These are phyloP conservation scores for Apaloderma vittatum DNA, from an alignment of 2,113 vertebrate genomes.

Conservation along the genomic window DNA sequence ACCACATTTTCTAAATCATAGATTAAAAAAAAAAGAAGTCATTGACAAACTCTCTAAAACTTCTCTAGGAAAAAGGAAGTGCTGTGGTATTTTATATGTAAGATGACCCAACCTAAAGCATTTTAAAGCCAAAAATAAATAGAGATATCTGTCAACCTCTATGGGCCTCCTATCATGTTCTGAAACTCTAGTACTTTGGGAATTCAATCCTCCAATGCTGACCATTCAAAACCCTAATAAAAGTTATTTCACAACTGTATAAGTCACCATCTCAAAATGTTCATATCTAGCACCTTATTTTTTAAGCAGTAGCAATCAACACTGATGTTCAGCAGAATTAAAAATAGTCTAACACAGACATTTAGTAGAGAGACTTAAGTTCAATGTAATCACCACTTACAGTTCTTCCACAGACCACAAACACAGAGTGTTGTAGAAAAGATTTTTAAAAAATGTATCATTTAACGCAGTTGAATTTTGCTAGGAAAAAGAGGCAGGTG, in stretches of 20 bases:
- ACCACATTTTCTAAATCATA: background rate
- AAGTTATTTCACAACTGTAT: background rate
- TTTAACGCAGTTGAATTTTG: background rate
- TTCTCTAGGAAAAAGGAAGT: background rate
- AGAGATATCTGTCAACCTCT: background rate
- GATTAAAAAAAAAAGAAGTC: background rate
- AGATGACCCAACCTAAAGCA: background rate
- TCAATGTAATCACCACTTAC: background rate
- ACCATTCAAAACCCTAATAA: background rate
- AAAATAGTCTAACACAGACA: background rate
- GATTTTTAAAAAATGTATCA: background rate
- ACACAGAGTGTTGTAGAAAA: background rate
- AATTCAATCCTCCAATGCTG: background rate
- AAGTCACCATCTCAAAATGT: background rate
- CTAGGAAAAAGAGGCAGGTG: background rate
- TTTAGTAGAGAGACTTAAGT: background rate
- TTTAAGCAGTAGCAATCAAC: background rate
- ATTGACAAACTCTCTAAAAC: background rate
- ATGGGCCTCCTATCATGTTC: background rate
- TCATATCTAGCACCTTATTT: fast-evolving
- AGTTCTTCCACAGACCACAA: background rate
- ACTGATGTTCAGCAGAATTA: background rate
- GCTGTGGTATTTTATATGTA: background rate
- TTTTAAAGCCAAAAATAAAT: background rate
- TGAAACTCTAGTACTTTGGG: background rate